Base-by-base conservation (phyloP, 2,888 invertebrate species). In the Papilio elwesi region DNA sequence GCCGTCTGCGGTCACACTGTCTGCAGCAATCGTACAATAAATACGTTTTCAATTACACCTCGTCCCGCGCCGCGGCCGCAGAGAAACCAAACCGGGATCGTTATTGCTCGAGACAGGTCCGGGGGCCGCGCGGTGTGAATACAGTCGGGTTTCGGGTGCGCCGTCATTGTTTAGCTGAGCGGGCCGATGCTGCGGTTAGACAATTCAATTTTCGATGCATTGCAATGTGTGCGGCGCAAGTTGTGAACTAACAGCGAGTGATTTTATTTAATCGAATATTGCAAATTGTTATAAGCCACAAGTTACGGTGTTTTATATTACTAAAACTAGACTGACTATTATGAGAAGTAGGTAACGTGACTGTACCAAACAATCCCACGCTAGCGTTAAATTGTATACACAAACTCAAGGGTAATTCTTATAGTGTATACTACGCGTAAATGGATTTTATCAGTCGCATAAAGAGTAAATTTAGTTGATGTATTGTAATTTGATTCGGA, bases 21-120 rank as follows among this genome's bases (percentile, higher is more conserved):
- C 16, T 47, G 51, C 51, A 51, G 16, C 63, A 43, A 69, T 43
- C 69, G 47, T 52, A 75, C 74, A 73, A 71, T 77, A 74, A 71
- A 78, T 75, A 75, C 65, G 71, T 76, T 76, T 78, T 74, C 77
- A 76, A 77, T 76, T 74, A 74, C 75, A 70, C 68, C 70, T 66
- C 74, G 62, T 16, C 26, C 47, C 48, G 52, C 43, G 7, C 16
- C 7, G 13, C 15, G 15, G 11, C 47, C 26, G 11, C 48, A 38
- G 47, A 53, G 13, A 15, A 47, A 38, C 43, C 26, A 10, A 53
- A n/a, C n/a, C 8, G 16, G 47, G 48, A 36, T 26, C 48, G 13
- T 36, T 65, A 65, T 51, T 52, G 59, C 51, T 59, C 10, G 11
- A 51, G 26, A 43, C 1, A 62, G 51, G 13, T 36, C 36, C 36